Base-by-base conservation (phyloP, 2,113 vertebrate genomes). In the Dascyllus trimaculatus region DNA sequence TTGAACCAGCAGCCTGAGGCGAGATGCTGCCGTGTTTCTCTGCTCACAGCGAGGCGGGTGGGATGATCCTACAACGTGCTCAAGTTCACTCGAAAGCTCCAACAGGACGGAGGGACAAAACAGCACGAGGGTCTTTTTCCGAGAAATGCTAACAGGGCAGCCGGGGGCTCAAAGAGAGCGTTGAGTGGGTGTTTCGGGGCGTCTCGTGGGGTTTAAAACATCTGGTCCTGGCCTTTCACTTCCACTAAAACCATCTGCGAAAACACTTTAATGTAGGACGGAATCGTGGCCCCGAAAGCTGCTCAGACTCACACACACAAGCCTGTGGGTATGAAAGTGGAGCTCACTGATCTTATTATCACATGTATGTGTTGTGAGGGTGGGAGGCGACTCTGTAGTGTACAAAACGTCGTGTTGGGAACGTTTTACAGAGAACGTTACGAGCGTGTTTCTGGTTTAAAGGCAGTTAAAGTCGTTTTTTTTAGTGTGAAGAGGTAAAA, bases 181-280 rank as follows among this genome's bases (percentile, higher is more conserved):
- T n/a, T 32, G 64, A 57, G 85, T 72, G 78, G 48, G 75, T 68
- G 69, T 64, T 5, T 19, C 2, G 48, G 19, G 48, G 43, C 14
- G 72, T 84, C 85, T 88, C 81, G 17, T 4, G 75, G 72, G 87
- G 58, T 69, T 87, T 80, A 19, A 88, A 89, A 81, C 89, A 89
- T 93, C 86, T 91, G 82, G 65, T 25, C 75, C 60, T 80, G 79
- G 81, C 52, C 48, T 78, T 84, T 82, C 48, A 53, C 82, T 68
- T 89, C 71, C 68, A 81, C 62, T 46, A 21, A 67, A 81, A 75
- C 18, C 92, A 93, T 90, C 91, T 93, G 91, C 71, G 38, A 87
- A 92, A 94, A 90, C 81, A 83, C 60, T 89, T 84, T 76, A 26
- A 74, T 71, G 71, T 32, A 24, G 62, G 58, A 58, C 74, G 49